Base-by-base conservation (phyloP, 2,113 vertebrate species). In the Nycticebus coucang region DNA sequence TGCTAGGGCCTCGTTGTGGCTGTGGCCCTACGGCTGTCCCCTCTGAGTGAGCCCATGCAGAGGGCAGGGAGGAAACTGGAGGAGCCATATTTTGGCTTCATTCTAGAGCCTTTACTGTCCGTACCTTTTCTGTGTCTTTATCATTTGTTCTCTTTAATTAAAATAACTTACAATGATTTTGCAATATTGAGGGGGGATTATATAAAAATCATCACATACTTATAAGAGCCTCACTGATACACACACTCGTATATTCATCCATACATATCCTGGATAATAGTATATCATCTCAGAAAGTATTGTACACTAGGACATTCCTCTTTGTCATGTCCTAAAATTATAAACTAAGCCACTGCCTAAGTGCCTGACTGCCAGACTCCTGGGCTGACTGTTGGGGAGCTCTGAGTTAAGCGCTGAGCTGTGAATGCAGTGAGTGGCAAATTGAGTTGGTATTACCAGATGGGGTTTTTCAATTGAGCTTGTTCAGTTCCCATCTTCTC, bases 391-490 rank as follows among this genome's bases (percentile, higher is more conserved):
- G 14, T 41, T 79, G 75, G 41, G 93, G 22, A n/a, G 12, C 5
- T 96, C 66, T 72, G 68, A 69, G 37, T 71, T 89, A 86, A 91
- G 81, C 15, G 26, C 50, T 89, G 84, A 89, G 57, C 57, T 93
- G 26, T 69, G 80, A 95, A 89, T 53, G 21, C 30, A 84, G 18
- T 92, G 55, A 91, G 30, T 85, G 33, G 88, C 86, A 69, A 97
- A 95, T 84, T 71, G 74, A 94, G 22, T 85, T 81, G 80, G 74
- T 84, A 94, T 88, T 83, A 90, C 79, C 88, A 95, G n/a, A 69
- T 89, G 60, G 50, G 77, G 22, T 57, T 96, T 95, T 84, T 66
- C 77, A 74, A 2, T 75, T 57, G 88, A 97, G 21, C 71, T 72
- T 64, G 45, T 85, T 97, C 35, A 30, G 24, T 24, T 85, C 9